Conservation (phyloP, 53 echinoderm and acorn worm genomes). For the Glandiceps talaboti region DNA sequence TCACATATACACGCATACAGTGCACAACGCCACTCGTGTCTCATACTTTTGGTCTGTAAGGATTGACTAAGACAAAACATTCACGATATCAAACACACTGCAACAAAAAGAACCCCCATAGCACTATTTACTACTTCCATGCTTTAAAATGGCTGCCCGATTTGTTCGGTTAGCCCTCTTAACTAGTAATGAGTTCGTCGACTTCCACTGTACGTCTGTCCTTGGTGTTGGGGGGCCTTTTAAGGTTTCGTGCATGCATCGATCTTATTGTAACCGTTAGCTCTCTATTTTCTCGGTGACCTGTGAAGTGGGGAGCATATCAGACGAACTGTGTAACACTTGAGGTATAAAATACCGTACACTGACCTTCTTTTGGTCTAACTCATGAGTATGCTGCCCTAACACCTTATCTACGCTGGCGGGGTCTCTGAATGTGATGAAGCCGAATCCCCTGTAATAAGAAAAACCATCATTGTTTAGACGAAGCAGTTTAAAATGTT, state of each 20-base stretch:
- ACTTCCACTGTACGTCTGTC: background rate
- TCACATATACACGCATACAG: too few species aligned
- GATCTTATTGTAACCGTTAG: background rate
- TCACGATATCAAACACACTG: too few species aligned
- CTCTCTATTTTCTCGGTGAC: background rate
- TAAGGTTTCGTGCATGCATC: background rate
- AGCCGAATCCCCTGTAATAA: conserved; percentile 89
- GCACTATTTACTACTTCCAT: too few species aligned
- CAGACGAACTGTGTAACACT: background rate
- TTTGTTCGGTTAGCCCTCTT: background rate
- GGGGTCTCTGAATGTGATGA: conserved; percentile 90
- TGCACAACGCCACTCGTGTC: too few species aligned
- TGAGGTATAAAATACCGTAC: background rate
- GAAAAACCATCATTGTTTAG: background rate
- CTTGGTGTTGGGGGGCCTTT: background rate
- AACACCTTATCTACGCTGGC: conserved; percentile 89
- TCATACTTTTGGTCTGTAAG: too few species aligned
- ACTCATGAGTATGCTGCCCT: conserved; percentile 80
- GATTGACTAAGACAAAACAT: too few species aligned
- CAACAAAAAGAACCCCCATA: too few species aligned
- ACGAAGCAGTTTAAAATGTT: background rate
- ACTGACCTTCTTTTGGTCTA: conserved; percentile 95
- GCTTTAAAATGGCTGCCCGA: background rate
- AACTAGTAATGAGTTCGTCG: background rate
- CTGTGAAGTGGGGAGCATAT: background rate